phyloP scores from a whole-genome alignment of 2,888 invertebrate genomes.

The Psylliodes chrysocephalus region DNA sequence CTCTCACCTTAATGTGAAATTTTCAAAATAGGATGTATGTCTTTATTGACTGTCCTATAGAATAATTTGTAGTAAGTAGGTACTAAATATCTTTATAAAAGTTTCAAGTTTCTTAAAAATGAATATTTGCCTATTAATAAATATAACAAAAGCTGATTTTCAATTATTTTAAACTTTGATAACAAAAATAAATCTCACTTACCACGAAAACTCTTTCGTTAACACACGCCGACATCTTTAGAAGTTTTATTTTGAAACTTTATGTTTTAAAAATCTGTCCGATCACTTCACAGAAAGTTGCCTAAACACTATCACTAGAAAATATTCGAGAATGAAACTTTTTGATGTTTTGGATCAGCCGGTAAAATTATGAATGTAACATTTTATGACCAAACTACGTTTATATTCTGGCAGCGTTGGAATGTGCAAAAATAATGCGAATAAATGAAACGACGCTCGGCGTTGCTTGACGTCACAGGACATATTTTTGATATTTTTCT shows the following conservation, averaged over 20 bases:
- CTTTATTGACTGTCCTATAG: too few species aligned
- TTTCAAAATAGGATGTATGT: too few species aligned
- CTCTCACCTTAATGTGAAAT: too few species aligned
- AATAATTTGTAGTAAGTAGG: too few species aligned
- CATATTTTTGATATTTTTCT: slow-evolving; percentile 44
- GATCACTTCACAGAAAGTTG: slow-evolving; percentile 21
- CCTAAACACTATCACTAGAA: slow-evolving; percentile 3
- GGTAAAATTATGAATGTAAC: slow-evolving; percentile 38
- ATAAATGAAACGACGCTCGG: slow-evolving; percentile 56
- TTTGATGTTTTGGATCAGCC: slow-evolving; percentile 31
- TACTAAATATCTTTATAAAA: too few species aligned
- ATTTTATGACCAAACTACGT: slow-evolving; percentile 44
- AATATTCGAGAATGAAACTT: slow-evolving; percentile 9
- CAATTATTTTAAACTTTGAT: too few species aligned
- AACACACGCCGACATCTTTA: slow-evolving; percentile 47
- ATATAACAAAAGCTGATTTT: too few species aligned
- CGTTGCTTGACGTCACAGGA: slow-evolving; percentile 51
- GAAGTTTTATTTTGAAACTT: not conserved
- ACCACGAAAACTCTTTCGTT: slow-evolving; percentile 49
- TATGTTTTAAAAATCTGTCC: not conserved
- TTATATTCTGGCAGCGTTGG: slow-evolving; percentile 54
- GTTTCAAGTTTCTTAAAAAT: too few species aligned
- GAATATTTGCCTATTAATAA: too few species aligned
- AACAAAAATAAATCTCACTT: too few species aligned
- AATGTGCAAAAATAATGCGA: slow-evolving; percentile 57